Conservation (phyloP, 2,113 vertebrate genomes). For the Piaya cayana region DNA sequence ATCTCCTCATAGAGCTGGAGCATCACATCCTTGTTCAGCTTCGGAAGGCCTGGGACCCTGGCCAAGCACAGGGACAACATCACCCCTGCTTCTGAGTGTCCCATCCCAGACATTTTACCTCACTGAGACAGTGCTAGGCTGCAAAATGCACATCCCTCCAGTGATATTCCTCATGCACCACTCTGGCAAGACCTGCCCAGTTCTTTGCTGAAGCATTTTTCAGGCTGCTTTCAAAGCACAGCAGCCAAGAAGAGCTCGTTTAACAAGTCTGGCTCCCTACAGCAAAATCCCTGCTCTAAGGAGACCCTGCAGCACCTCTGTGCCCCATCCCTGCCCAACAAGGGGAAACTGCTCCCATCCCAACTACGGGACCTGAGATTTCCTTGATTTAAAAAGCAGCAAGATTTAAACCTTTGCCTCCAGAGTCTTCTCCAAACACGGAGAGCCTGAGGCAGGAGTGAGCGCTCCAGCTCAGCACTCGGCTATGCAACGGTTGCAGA, state of each 20-base stretch:
- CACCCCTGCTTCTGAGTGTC: background rate
- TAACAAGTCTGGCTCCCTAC: background rate
- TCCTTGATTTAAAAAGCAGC: background rate
- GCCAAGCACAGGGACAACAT: background rate
- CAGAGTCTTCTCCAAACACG: background rate
- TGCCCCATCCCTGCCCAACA: background rate
- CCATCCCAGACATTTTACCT: background rate
- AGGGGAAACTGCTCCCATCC: background rate
- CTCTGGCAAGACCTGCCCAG: background rate
- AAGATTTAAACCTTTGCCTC: background rate
- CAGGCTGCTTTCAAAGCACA: background rate
- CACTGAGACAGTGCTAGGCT: background rate
- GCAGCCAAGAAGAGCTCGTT: background rate
- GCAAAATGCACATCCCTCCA: fast-evolving
- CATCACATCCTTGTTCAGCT: fast-evolving
- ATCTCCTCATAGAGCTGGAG: background rate
- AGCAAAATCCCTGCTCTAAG: fast-evolving
- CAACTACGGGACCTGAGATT: background rate
- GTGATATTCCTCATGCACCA: background rate
- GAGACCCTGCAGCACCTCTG: background rate
- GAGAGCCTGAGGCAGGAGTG: background rate
- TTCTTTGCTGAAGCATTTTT: background rate
- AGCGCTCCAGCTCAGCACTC: background rate
- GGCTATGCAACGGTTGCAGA: background rate
- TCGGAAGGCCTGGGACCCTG: background rate